Percentiles rank a stretch among this genome's conserved stretches.
Evolutionary conservation across 2,113 vertebrate genomes (phyloP).

Genomic region (Nothoprocta perdicaria): DNA sequence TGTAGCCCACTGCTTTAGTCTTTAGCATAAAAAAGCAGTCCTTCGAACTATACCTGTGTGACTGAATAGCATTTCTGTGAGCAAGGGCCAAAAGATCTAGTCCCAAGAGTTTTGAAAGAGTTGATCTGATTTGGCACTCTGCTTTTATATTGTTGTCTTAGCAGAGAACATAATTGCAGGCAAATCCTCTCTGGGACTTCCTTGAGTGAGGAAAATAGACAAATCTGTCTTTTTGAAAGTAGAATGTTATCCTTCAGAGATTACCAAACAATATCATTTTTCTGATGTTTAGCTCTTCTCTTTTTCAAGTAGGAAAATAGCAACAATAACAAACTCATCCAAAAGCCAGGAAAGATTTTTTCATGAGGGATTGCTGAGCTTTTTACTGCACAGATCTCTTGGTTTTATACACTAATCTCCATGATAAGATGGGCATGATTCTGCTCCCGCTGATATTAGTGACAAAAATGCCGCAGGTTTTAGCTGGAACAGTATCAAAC

Average conservation of each 20-base stretch:
- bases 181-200: slow-evolving; percentile 1
- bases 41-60: neutral
- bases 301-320: slow-evolving; percentile 20
- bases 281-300: slow-evolving; percentile 16
- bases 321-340: neutral
- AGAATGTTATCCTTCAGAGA: slow-evolving; percentile 24
- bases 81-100: neutral
- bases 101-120: neutral
- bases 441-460: neutral
- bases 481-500: neutral
- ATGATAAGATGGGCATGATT: neutral
- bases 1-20: neutral
- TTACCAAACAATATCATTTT: neutral
- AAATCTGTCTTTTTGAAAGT: neutral
- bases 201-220: neutral
- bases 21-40: neutral
- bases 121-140: neutral
- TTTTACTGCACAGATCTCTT: slow-evolving; percentile 22
- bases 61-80: neutral
- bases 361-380: neutral
- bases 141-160: neutral
- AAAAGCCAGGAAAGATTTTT: slow-evolving; percentile 23
- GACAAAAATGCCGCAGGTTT: neutral
- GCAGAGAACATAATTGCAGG: neutral
- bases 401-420: slow-evolving; percentile 14